Conservation (phyloP, 64 coral and sea anemone genomes). For the Porites lutea region DNA sequence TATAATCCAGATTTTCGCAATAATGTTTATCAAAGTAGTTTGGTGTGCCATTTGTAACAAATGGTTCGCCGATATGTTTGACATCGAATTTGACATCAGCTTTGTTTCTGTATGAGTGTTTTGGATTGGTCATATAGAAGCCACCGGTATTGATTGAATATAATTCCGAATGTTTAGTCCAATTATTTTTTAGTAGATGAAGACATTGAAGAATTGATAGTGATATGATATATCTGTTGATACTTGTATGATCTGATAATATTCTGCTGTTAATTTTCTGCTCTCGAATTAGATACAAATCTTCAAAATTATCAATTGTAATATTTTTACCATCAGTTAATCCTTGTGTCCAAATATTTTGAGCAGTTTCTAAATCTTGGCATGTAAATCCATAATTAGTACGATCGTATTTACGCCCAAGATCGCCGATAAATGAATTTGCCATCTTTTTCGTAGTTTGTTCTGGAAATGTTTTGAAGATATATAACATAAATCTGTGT, state of each 20-base stretch:
- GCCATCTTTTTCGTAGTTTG: background rate
- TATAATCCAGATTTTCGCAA: background rate
- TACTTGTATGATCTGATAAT: slow-evolving; percentile 23
- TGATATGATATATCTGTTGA: slow-evolving; percentile 21
- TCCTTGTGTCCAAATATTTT: slow-evolving; percentile 11
- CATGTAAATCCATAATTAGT: slow-evolving; percentile 40
- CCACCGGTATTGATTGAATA: too few relatives aligned
- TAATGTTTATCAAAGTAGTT: slow-evolving; percentile 42
- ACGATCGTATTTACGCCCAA: slow-evolving; percentile 21
- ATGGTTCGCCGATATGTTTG: background rate
- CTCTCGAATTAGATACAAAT: background rate
- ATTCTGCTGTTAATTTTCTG: background rate
- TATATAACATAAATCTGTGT: slow-evolving; percentile 11
- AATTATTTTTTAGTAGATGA: background rate
- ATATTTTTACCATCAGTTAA: slow-evolving; percentile 13
- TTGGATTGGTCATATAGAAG: too few relatives aligned
- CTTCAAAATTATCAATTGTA: background rate
- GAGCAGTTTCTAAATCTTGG: slow-evolving; percentile 12
- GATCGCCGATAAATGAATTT: background rate
- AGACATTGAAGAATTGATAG: slow-evolving; percentile 3
- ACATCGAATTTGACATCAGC: too few relatives aligned
- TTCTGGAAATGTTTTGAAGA: slow-evolving; percentile 13
- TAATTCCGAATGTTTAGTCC: too few relatives aligned
- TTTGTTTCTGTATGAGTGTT: too few relatives aligned
- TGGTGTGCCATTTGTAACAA: background rate